phyloP scores from a whole-genome alignment of 2,888 invertebrate species.

The Bellardia pandia region DNA sequence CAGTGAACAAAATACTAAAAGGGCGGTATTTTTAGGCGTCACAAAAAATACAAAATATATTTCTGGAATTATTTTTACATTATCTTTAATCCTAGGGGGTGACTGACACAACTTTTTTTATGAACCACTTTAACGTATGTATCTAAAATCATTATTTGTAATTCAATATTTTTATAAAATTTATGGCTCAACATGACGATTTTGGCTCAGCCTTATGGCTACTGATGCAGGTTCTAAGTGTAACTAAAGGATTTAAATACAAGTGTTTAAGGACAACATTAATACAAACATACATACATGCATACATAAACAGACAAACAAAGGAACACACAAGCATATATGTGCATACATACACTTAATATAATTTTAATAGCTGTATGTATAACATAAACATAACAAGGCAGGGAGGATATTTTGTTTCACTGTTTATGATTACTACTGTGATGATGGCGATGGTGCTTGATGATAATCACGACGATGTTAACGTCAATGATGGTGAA shows the following conservation, averaged over 20 bases:
- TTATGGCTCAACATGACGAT: constrained; percentile 2
- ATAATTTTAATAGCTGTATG: constrained; percentile 15
- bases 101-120: no score
- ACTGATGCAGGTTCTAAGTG: neutral
- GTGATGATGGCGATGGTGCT: constrained; percentile 1
- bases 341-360: constrained; percentile 25
- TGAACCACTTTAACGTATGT: no score
- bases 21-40: no score
- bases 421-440: constrained; percentile 41
- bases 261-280: neutral
- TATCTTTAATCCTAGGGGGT: no score
- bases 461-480: constrained; percentile 13
- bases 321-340: neutral
- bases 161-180: constrained; percentile 1
- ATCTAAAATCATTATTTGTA: no score
- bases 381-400: neutral
- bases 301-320: neutral
- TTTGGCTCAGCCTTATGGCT: constrained; percentile 2
- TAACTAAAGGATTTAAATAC: constrained; percentile 4
- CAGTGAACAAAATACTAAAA: no score
- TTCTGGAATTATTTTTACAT: no score
- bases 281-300: neutral
- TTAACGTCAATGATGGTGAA: constrained; percentile 38
- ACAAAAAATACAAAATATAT: no score
- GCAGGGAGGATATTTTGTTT: constrained; percentile 22